Base-by-base conservation (phyloP, 2,797 vertebrate species). In the Pterois miles region DNA sequence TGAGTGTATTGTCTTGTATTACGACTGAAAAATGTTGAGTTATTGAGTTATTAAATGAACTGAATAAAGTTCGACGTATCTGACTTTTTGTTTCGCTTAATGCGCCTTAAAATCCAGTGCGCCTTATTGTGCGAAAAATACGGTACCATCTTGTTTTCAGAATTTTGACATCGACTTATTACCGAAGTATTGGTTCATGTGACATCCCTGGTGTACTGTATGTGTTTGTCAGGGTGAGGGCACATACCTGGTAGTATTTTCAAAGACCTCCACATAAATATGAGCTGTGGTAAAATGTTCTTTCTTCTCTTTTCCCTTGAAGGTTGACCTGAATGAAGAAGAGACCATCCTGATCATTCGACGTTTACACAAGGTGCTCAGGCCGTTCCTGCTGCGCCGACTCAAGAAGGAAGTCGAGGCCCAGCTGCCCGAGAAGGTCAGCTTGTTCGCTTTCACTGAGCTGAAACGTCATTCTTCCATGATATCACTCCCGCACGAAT, bases 321-420 rank as follows among this genome's bases (percentile, higher is more conserved):
- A 99, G 98, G 98, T 99, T 82, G 98, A 99, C 84, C 93, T 99
- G 84, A 99, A 99, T 0, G 98, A 99, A 85, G 98, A 99, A 83
- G 98, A 99, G 75, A 99, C 98, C 9, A 99, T 99, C 70, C 95
- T 99, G 46, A 99, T 99, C 76, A 99, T 99, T 57, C 95, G 98
- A 0, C 97, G 98, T 60, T 92, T 99, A 23, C 98, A 99, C 93
- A 99, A 99, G 70, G 98, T 99, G 76, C 96, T 99, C 5, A 92
- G 98, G n/a, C 98, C 98, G 18, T 99, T 99, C 95, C 89, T 99
- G 87, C 94, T 99, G 23, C 96, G 98, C 16, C 88, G 98, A 70
- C 96, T 99, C 54, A 99, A 99, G 93, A 99, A 99, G 68, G 98
- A 99, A 54, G 98, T 99, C 0, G 98, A 99, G 82, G 98, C 98